phyloP scores from a whole-genome alignment of 2,797 vertebrate genomes.

The Adrianichthys oophorus region DNA sequence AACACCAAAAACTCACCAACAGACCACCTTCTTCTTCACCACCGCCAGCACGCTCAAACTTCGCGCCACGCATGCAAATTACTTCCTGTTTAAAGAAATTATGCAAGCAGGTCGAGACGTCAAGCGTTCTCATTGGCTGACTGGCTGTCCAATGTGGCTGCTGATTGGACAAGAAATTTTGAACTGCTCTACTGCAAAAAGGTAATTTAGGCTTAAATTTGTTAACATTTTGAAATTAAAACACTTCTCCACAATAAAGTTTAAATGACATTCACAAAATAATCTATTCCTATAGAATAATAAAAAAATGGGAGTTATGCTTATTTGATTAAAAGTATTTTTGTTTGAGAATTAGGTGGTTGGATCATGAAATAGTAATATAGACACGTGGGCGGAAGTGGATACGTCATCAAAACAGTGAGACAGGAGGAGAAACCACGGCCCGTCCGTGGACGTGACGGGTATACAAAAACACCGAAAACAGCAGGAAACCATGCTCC shows the following conservation, averaged over 20 bases:
- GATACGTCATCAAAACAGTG: constrained; percentile 79
- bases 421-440: constrained; percentile 48
- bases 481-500: constrained; percentile 54
- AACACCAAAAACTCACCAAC: constrained; percentile 53
- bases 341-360: constrained; percentile 42
- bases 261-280: no score
- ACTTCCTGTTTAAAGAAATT: constrained; percentile 69
- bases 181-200: no score
- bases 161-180: no score
- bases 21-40: not conserved
- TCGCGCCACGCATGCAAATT: constrained; percentile 37
- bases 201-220: no score
- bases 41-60: constrained; percentile 38
- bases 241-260: no score
- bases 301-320: no score
- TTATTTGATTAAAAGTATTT: no score
- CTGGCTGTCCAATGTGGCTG: no score
- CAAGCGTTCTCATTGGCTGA: constrained; percentile 47
- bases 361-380: constrained; percentile 51
- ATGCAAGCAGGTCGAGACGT: constrained; percentile 2
- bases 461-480: constrained; percentile 68
- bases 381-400: constrained; percentile 81
- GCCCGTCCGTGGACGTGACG: constrained; percentile 64
- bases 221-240: no score
- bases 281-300: no score